Evolutionary conservation across 64 coral and sea anemone species (phyloP).

Genomic region (Stichodactyla mertensii): DNA sequence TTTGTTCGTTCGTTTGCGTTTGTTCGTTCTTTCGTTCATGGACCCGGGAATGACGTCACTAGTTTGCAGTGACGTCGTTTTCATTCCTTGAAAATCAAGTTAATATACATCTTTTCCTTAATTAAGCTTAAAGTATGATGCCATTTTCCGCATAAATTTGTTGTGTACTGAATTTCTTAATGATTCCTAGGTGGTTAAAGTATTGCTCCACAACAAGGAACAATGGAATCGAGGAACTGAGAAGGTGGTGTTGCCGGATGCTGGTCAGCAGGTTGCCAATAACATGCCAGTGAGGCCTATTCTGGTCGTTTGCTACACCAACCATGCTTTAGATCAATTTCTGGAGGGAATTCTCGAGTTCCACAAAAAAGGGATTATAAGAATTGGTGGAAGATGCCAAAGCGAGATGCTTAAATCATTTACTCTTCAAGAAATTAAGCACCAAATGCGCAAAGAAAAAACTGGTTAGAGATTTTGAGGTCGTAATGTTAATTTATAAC

Average conservation of each 20-base stretch:
- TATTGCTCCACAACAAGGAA: constrained; percentile 73
- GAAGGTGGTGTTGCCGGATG: background rate
- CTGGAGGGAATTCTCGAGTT: constrained; percentile 73
- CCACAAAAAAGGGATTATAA: constrained; percentile 50
- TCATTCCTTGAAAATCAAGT: too few species aligned
- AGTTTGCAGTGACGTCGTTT: too few species aligned
- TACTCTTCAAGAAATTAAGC: constrained; percentile 37
- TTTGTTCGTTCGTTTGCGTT: background rate
- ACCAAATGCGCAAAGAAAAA: constrained; percentile 36
- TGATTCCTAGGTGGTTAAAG: constrained; percentile 56
- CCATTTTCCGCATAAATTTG: too few species aligned
- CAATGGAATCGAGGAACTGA: constrained; percentile 73
- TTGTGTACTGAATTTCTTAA: too few species aligned
- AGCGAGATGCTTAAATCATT: constrained; percentile 49
- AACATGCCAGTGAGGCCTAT: constrained; percentile 32
- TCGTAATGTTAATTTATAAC: too few species aligned
- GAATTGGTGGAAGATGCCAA: constrained; percentile 59
- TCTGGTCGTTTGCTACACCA: constrained; percentile 81
- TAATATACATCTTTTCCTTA: too few species aligned
- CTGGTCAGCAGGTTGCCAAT: background rate
- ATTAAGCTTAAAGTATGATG: too few species aligned
- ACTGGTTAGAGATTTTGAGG: background rate
- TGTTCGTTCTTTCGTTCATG: background rate
- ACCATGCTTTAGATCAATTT: constrained; percentile 85
- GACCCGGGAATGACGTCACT: too few species aligned